Evolutionary conservation across 2,113 vertebrate genomes (phyloP).

Genomic region (Sardina pilchardus): DNA sequence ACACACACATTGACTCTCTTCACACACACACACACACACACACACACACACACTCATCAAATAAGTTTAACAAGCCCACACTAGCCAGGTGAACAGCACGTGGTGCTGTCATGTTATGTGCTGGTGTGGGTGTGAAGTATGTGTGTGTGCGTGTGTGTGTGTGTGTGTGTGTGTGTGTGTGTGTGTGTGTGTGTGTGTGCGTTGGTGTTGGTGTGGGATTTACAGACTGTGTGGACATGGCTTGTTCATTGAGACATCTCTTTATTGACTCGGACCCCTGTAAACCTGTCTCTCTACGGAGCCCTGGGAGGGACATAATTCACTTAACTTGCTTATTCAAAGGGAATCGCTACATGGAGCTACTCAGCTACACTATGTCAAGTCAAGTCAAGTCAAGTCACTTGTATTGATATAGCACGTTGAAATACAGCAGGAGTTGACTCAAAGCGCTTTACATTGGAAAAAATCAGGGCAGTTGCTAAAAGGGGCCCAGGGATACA

Average conservation of each 20-base stretch:
- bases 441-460: too few relatives aligned
- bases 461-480: too few relatives aligned
- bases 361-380: too few relatives aligned
- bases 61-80: background rate
- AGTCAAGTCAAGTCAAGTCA: too few relatives aligned
- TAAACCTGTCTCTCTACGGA: background rate
- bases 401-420: too few relatives aligned
- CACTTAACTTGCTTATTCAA: background rate
- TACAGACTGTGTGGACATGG: background rate
- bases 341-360: background rate
- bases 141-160: too few relatives aligned
- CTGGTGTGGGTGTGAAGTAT: background rate
- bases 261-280: conserved; percentile 3
- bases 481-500: too few relatives aligned
- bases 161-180: too few relatives aligned
- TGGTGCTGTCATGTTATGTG: background rate
- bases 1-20: too few relatives aligned
- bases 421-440: too few relatives aligned
- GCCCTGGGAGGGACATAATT: background rate
- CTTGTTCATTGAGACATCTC: background rate
- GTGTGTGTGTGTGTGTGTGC: too few relatives aligned
- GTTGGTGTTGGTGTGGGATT: background rate
- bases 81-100: background rate
- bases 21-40: background rate
- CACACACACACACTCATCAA: background rate